Evolutionary conservation across 2,113 vertebrate genomes (phyloP).

Genomic region (Periophthalmus modestus): DNA sequence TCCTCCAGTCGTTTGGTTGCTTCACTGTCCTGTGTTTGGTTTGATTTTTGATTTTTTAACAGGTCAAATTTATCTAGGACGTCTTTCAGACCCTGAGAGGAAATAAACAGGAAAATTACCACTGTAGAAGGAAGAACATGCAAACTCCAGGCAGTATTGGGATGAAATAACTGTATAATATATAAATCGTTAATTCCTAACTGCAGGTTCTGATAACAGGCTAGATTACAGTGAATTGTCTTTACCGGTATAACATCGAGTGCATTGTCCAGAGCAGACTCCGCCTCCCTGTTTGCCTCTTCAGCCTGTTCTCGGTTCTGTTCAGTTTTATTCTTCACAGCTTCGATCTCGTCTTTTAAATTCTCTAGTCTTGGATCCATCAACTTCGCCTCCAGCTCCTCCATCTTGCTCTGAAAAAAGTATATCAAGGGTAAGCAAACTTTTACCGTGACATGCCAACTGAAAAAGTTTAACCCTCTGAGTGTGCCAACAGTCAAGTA

Average conservation of each 20-base stretch:
- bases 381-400: conserved; percentile 57
- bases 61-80: conserved; percentile 67
- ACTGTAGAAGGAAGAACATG: no score
- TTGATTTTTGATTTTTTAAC: conserved; percentile 71
- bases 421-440: no score
- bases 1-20: conserved; percentile 71
- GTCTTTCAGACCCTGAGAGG: conserved; percentile 72
- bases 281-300: conserved; percentile 62
- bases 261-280: conserved; percentile 51
- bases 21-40: conserved; percentile 40
- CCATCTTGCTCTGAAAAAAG: conserved; percentile 55
- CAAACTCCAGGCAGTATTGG: no score
- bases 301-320: conserved; percentile 65
- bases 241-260: conserved; percentile 60
- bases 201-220: no score
- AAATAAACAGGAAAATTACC: not conserved
- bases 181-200: no score
- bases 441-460: no score
- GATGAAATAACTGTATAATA: no score
- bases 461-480: no score
- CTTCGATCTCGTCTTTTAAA: conserved; percentile 63
- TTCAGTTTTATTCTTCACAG: conserved; percentile 71
- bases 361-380: conserved; percentile 42
- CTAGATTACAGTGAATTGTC: no score
- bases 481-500: no score